Percentiles rank a stretch among this genome's conserved stretches.
phyloP scores from a whole-genome alignment of 2,888 invertebrate genomes.

The Sinopyrophorus schimmeli region DNA sequence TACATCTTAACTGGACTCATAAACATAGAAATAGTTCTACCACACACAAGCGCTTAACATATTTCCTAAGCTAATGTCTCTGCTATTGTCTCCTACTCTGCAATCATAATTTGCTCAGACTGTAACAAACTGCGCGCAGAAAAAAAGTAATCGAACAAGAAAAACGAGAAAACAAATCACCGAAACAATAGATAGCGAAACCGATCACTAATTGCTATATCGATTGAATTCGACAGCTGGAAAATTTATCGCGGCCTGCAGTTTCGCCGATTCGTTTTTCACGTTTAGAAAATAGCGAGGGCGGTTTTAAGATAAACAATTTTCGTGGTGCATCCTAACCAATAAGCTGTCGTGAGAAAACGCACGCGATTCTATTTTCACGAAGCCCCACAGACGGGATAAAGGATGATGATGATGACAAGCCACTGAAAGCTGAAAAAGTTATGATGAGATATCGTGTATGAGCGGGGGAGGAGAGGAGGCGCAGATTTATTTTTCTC shows the following conservation, averaged over 20 bases:
- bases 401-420: slow-evolving; percentile 15
- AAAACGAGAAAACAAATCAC: slow-evolving; percentile 21
- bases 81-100: no score
- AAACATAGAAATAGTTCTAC: slow-evolving; percentile 20
- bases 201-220: slow-evolving; percentile 23
- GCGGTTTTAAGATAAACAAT: slow-evolving; percentile 35
- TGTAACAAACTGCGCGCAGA: no score
- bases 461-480: not conserved
- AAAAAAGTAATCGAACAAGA: no score
- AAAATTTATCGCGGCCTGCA: slow-evolving; percentile 18
- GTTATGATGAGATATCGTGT: slow-evolving; percentile 10
- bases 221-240: slow-evolving; percentile 22
- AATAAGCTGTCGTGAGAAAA: slow-evolving; percentile 7
- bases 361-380: slow-evolving; percentile 8
- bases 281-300: slow-evolving; percentile 27
- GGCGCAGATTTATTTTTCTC: slow-evolving; percentile 7
- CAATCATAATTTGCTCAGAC: no score
- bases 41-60: slow-evolving; percentile 9
- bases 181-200: slow-evolving; percentile 26
- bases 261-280: slow-evolving; percentile 12
- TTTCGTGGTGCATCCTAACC: slow-evolving; percentile 16
- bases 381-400: not conserved
- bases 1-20: slow-evolving; percentile 28
- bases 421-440: slow-evolving; percentile 15
- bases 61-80: slow-evolving; percentile 6